Evolutionary conservation across 2,888 invertebrate species (phyloP).

Genomic region (Tenthredo notha): DNA sequence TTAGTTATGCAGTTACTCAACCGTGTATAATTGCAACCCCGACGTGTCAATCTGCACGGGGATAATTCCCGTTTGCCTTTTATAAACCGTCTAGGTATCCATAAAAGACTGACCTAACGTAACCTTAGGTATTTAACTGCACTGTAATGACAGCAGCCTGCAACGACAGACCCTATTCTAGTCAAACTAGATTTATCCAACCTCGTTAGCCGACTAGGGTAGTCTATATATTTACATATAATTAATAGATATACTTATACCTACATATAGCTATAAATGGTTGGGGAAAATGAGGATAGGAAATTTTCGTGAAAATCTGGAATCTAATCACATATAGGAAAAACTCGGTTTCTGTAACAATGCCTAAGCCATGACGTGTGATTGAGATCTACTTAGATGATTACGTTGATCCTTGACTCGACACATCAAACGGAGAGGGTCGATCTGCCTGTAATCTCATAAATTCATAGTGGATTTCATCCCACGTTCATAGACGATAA

Average conservation of each 20-base stretch:
- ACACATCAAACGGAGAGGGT: not conserved
- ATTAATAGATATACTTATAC: not conserved
- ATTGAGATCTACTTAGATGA: not conserved
- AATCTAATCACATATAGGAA: not conserved
- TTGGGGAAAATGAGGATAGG: not conserved
- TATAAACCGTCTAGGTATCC: slow-evolving; percentile 42
- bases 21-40: slow-evolving; percentile 68
- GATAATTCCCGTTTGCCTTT: slow-evolving; percentile 22
- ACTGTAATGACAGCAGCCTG: slow-evolving; percentile 46
- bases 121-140: slow-evolving; percentile 46
- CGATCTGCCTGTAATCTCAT: not conserved
- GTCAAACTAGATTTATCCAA: slow-evolving; percentile 26
- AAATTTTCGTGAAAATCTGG: not conserved
- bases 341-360: not conserved
- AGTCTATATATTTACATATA: slow-evolving; percentile 16
- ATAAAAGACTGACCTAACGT: slow-evolving; percentile 50
- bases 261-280: not conserved
- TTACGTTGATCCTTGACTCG: not conserved
- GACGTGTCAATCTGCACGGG: slow-evolving; percentile 63
- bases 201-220: not conserved
- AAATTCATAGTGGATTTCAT: not conserved
- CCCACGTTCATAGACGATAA: not conserved
- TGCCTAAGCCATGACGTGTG: not conserved
- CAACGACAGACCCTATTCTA: slow-evolving; percentile 14
- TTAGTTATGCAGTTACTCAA: slow-evolving; percentile 72